Evolutionary conservation across 2,113 vertebrate genomes (phyloP).

Genomic region (Dolichallabes microphthalmus): DNA sequence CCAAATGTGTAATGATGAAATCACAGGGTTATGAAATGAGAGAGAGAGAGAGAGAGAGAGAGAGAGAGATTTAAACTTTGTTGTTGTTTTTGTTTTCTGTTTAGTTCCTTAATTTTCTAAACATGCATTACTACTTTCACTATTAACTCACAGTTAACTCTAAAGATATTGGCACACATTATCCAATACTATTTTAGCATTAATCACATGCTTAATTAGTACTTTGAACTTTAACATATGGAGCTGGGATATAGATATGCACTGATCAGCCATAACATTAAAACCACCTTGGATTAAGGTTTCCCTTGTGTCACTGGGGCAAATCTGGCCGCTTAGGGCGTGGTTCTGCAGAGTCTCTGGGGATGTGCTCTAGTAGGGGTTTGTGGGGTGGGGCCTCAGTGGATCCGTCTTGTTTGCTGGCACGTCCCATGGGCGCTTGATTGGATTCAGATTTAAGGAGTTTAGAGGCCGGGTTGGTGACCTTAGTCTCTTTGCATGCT

Average conservation of each 20-base stretch:
- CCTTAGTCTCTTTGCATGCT: no score
- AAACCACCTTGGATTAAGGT: no score
- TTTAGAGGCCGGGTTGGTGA: no score
- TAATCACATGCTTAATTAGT: not conserved
- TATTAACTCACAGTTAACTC: not conserved
- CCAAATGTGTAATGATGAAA: conserved; percentile 25
- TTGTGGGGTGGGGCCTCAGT: no score
- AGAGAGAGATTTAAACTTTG: not conserved
- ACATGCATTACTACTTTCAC: not conserved
- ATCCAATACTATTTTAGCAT: not conserved
- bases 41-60: not conserved
- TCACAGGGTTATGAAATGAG: not conserved
- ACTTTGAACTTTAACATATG: not conserved
- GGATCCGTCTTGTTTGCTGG: no score
- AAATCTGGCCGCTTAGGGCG: no score
- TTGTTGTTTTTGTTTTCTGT: not conserved
- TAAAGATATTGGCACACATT: not conserved
- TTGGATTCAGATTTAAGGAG: no score
- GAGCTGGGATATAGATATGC: not conserved
- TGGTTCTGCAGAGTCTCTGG: no score
- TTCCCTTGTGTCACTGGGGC: no score
- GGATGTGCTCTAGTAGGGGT: no score
- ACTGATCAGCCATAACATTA: no score
- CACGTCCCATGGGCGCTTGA: no score
- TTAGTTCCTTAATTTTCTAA: not conserved